Conservation (phyloP, 2,797 vertebrate species). For the Helicolenus hilgendorfi region DNA sequence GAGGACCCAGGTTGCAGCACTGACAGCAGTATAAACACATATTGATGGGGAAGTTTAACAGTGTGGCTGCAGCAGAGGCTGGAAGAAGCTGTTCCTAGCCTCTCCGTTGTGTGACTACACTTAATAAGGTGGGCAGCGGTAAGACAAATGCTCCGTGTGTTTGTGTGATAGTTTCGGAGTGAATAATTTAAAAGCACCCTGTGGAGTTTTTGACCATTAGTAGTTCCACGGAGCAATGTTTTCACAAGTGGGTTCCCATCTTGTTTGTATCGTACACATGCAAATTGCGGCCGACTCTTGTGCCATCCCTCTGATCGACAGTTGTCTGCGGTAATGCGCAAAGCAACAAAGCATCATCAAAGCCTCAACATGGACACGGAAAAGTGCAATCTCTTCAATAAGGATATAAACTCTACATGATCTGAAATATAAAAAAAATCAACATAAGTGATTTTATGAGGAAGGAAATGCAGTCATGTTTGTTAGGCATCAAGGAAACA, state of each 20-base stretch:
- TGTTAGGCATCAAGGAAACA: not conserved
- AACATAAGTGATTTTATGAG: not conserved
- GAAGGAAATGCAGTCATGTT: not conserved
- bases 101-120: conserved; percentile 51
- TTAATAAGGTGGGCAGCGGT: conserved; percentile 54
- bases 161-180: not conserved
- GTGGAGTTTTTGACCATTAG: not conserved
- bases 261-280: not conserved
- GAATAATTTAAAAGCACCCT: conserved; percentile 37
- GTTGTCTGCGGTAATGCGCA: not conserved
- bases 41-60: conserved; percentile 78
- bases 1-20: conserved; percentile 27
- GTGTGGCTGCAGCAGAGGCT: conserved; percentile 53
- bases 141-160: conserved; percentile 28
- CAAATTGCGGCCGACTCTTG: not conserved
- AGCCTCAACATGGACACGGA: not conserved
- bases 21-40: conserved; percentile 76
- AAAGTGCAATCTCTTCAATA: not conserved
- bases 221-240: not conserved
- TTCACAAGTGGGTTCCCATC: not conserved
- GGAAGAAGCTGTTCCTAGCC: conserved; percentile 60
- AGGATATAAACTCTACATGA: not conserved
- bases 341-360: not conserved
- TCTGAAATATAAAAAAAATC: not conserved
- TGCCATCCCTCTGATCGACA: not conserved